Percentiles rank a stretch among this genome's conserved stretches.
These are phyloP conservation scores for Brachymystax lenok DNA, from an alignment of 2,797 vertebrate species.

Conservation along the genomic window DNA sequence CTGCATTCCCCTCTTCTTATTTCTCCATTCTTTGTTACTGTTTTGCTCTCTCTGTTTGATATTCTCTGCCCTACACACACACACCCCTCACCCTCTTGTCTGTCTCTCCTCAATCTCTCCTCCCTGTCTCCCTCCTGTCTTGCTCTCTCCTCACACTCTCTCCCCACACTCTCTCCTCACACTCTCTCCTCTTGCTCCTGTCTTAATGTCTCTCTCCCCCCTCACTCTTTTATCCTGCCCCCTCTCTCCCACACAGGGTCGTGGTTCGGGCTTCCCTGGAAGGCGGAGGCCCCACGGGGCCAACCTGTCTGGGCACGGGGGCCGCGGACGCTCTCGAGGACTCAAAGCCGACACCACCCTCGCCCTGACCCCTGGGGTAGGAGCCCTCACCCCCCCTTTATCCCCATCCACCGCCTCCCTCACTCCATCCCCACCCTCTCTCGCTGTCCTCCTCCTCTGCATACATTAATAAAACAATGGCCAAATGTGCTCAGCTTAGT, in stretches of 20 bases:
- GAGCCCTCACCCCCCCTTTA: neutral
- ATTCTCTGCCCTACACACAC: neutral
- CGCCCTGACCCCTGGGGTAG: constrained; percentile 80
- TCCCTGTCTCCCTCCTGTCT: no score
- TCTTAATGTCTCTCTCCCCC: neutral
- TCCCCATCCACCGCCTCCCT: neutral
- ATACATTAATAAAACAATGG: constrained; percentile 42
- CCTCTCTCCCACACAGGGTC: constrained; percentile 75
- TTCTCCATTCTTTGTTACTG: no score
- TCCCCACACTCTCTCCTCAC: neutral
- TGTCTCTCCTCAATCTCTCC: no score
- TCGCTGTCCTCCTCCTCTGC: constrained; percentile 4
- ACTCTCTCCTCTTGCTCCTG: neutral
- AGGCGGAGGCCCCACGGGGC: constrained; percentile 89
- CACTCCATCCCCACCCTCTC: neutral
- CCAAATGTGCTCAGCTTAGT: constrained; percentile 35
- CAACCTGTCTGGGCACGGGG: constrained; percentile 86
- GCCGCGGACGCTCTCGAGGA: constrained; percentile 85
- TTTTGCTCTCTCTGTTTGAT: no score
- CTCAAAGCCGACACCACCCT: constrained; percentile 83
- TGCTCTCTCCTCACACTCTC: neutral
- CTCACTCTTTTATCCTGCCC: neutral
- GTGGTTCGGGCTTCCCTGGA: constrained; percentile 92
- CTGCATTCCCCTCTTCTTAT: no score
- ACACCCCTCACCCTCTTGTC: neutral